Evolutionary conservation across 2,113 vertebrate genomes (phyloP), one percentile per base, ranked within the genome.

Genomic region (Urocitellus parryii): DNA sequence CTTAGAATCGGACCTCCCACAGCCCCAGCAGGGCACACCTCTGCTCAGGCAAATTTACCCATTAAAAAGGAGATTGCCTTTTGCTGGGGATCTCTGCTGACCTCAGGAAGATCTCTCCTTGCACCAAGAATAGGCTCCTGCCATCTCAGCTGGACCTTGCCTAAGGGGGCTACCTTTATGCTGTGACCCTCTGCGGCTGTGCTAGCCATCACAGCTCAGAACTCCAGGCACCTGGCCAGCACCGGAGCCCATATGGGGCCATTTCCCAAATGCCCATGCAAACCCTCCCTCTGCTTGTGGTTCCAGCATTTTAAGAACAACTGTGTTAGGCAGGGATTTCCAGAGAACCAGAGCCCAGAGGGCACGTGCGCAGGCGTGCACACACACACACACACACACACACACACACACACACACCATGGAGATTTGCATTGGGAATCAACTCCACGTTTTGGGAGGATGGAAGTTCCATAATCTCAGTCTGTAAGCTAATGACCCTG

Each of bases 211-310:
- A 24, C n/a, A 56, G 48, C 8, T 32, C 77, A 10, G n/a, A 70
- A 6, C 27, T 7, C n/a, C n/a, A 17, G 51, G 45, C 56, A 24
- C 24, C 27, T 63, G 8, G 88, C 58, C 34, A 37, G 29, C 0
- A 22, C 58, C 4, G 0, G 4, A 34, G n/a, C 65, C 37, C 4
- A 8, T 4, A 8, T 6, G 8, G 22, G 20, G 16, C 39, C 17
- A 9, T 39, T 51, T 48, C 39, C 24, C 39, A 37, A 58, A 63
- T 0, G 18, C 53, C 24, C 0, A 24, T 13, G 45, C 63, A 61
- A 13, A 4, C 10, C 1, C 17, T 14, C 29, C 42, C 78, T 5
- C 51, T 82, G 90, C 45, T 56, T 83, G 53, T 53, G 6, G 39
- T 25, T 11, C 42, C 4, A n/a, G 37, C 32, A 1, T n/a, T 24